Base-by-base conservation (phyloP, 2,113 vertebrate genomes). In the Podarcis muralis region DNA sequence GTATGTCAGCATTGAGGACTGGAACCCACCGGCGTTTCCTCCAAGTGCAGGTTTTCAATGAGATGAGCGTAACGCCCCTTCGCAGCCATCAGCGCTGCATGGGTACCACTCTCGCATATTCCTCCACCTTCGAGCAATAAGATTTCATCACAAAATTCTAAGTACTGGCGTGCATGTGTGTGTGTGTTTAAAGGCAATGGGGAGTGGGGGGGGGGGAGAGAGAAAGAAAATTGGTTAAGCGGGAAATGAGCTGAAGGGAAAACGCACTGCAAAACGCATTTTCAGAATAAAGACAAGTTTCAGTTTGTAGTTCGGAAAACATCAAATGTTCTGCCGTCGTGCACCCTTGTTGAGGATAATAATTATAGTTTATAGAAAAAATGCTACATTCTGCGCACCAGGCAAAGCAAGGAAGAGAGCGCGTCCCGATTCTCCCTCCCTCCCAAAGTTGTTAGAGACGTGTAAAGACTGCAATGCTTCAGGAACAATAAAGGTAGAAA, bases 81-180 rank as follows among this genome's bases (percentile, higher is more conserved):
- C 27, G 94, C 84, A 40, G 92, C 90, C 96, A 98, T 97, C 69
- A 98, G 87, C 32, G 81, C 69, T 62, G 89, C 57, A 88, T 98
- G 98, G 57, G 95, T 96, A 74, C 98, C 98, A 5, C 93, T 93
- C 90, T 98, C 98, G 83, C 88, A 95, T 35, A 98, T 94, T 91
- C 97, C 91, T 11, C 98, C 97, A 0, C 97, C 95, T 80, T 98
- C 97, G 88, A 98, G 88, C 74, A 98, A 82, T 90, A 98, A 87
- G 84, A 98, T 95, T 71, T 97, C 91, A 77, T 98, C 97, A 90
- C 98, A 98, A 92, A 96, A 98, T 94, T 98, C 97, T 79, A 98
- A 93, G 93, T 98, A 98, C 98, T 96, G 74, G 22, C 37, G 53
- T 53, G 13, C 9, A 20, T 30, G 1, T 30, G 43, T 57, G 57